Evolutionary conservation across 2,797 vertebrate genomes (phyloP).

Genomic region (Crenuchus spilurus): DNA sequence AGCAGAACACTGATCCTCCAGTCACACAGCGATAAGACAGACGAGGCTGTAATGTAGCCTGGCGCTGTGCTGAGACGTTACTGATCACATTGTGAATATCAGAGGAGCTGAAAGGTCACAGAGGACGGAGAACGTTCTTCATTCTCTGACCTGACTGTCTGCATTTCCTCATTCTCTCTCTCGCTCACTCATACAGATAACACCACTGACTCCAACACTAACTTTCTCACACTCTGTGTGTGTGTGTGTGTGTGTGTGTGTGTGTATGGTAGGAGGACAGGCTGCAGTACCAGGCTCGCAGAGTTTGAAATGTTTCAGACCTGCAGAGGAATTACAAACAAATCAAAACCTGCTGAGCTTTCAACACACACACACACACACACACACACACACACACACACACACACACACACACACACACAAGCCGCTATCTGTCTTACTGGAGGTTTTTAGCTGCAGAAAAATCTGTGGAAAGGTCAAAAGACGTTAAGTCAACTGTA

Average conservation of each 20-base stretch:
- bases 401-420: constrained; percentile 2
- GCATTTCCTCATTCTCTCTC: background rate
- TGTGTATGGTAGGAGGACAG: background rate
- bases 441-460: no score
- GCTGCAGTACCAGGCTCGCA: background rate
- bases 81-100: no score
- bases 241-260: background rate
- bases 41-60: no score
- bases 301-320: constrained; percentile 26
- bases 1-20: no score
- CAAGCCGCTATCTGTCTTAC: background rate
- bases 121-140: background rate
- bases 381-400: no score
- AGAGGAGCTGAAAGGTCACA: no score
- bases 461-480: no score
- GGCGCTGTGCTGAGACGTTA: no score
- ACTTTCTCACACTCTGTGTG: background rate
- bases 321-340: constrained; percentile 38
- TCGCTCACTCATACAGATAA: background rate
- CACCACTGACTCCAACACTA: background rate
- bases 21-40: no score
- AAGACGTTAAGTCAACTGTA: no score
- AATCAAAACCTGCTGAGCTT: constrained; percentile 42
- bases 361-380: background rate
- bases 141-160: background rate